Conservation (phyloP, 2,797 vertebrate genomes). For the Choloepus didactylus region DNA sequence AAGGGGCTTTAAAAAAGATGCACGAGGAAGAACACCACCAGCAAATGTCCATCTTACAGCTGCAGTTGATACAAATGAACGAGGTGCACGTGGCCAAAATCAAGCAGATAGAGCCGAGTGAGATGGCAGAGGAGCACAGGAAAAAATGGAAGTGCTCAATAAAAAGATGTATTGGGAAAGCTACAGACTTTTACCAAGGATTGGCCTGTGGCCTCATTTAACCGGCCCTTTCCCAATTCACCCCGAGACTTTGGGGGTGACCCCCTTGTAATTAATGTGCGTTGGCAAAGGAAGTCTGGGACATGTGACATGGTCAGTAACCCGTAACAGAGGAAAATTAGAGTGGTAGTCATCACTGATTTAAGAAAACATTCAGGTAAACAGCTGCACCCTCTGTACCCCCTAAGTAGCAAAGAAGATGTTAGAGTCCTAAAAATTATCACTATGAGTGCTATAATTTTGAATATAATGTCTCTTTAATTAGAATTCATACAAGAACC, state of each 20-base stretch:
- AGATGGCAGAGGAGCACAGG: slow-evolving; percentile 90
- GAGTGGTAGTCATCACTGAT: slow-evolving; percentile 74
- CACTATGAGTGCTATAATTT: slow-evolving; percentile 72
- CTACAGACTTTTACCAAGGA: slow-evolving; percentile 91
- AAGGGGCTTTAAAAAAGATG: slow-evolving; percentile 91
- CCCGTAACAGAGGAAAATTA: slow-evolving; percentile 70
- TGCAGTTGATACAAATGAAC: slow-evolving; percentile 92
- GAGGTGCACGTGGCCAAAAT: slow-evolving; percentile 92
- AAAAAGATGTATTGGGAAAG: slow-evolving; percentile 93
- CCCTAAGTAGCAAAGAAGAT: slow-evolving; percentile 71
- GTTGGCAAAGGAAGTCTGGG: slow-evolving; percentile 80
- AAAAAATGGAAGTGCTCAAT: too few species aligned
- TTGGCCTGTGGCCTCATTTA: slow-evolving; percentile 91
- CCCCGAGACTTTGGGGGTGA: slow-evolving; percentile 82
- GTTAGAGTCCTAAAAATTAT: slow-evolving; percentile 72
- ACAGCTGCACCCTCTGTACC: slow-evolving; percentile 61
- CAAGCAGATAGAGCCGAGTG: slow-evolving; percentile 91
- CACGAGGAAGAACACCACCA: slow-evolving; percentile 91
- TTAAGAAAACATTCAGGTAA: slow-evolving; percentile 83
- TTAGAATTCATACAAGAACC: slow-evolving; percentile 77
- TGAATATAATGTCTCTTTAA: slow-evolving; percentile 84
- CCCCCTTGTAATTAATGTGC: slow-evolving; percentile 68
- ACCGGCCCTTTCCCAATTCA: slow-evolving; percentile 91
- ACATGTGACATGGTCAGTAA: slow-evolving; percentile 63
- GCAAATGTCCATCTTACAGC: slow-evolving; percentile 91